Percentiles rank a stretch among this genome's conserved stretches.
phyloP scores from a whole-genome alignment of 2,113 vertebrate genomes.

The Connochaetes taurinus region DNA sequence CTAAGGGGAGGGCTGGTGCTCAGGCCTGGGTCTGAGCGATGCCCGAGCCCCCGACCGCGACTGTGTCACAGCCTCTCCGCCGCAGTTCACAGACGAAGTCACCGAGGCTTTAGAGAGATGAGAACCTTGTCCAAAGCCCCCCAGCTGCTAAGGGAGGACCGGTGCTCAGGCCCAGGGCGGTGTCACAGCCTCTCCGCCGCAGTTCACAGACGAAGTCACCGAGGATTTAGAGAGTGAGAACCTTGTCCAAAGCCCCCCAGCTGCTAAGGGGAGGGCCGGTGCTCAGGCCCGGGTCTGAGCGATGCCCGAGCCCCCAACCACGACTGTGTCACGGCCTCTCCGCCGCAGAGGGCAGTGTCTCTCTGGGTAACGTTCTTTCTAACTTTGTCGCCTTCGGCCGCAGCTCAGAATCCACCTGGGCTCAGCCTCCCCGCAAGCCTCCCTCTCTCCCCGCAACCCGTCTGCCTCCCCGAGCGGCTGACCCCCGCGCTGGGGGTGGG shows the following conservation, averaged over 20 bases:
- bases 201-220: background rate
- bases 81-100: too few species aligned
- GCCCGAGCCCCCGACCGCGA: background rate
- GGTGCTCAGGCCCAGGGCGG: background rate
- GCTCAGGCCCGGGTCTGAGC: background rate
- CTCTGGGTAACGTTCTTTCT: background rate
- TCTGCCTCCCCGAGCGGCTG: background rate
- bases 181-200: too few species aligned
- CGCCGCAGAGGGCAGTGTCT: background rate
- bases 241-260: background rate
- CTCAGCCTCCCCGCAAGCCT: background rate
- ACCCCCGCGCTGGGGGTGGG: background rate
- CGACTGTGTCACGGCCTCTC: background rate
- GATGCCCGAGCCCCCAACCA: accelerated
- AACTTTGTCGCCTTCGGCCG: background rate
- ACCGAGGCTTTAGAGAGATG: background rate
- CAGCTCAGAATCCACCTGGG: background rate
- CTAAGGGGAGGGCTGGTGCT: background rate
- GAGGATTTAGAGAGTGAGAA: background rate
- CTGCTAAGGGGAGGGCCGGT: background rate
- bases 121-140: background rate
- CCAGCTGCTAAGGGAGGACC: background rate
- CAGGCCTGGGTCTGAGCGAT: background rate
- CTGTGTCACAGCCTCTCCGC: background rate
- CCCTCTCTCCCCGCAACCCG: background rate